These are phyloP conservation scores for Ellobius talpinus DNA, from an alignment of 2,113 vertebrate genomes.

Conservation along the genomic window DNA sequence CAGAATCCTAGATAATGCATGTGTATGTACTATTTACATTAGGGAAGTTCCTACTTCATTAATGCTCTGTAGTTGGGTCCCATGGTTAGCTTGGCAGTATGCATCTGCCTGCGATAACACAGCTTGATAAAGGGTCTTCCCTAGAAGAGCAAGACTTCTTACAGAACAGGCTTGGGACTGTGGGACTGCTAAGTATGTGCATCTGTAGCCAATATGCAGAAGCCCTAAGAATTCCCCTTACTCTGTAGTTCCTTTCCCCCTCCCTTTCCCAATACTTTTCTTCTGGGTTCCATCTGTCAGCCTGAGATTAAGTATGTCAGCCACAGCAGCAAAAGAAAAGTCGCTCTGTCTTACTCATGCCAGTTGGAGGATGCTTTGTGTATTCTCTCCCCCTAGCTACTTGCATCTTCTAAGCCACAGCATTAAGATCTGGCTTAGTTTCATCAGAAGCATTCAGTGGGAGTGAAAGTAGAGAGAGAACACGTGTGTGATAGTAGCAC, in stretches of 20 bases:
- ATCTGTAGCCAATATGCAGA: neutral
- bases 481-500: neutral
- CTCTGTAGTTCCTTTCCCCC: neutral
- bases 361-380: neutral
- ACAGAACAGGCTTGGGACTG: neutral
- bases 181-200: neutral
- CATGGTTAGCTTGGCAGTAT: neutral
- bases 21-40: neutral
- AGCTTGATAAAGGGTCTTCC: neutral
- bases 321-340: conserved; percentile 14
- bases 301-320: neutral
- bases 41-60: neutral
- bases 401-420: neutral
- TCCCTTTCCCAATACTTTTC: neutral
- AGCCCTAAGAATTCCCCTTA: neutral
- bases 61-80: neutral
- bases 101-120: neutral
- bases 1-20: neutral
- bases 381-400: neutral
- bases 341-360: neutral
- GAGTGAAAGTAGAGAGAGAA: neutral
- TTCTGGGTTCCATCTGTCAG: conserved; percentile 10
- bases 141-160: neutral
- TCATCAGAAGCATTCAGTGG: neutral
- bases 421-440: neutral